These are phyloP conservation scores for Tapera naevia DNA, from an alignment of 2,797 vertebrate species.

Conservation along the genomic window DNA sequence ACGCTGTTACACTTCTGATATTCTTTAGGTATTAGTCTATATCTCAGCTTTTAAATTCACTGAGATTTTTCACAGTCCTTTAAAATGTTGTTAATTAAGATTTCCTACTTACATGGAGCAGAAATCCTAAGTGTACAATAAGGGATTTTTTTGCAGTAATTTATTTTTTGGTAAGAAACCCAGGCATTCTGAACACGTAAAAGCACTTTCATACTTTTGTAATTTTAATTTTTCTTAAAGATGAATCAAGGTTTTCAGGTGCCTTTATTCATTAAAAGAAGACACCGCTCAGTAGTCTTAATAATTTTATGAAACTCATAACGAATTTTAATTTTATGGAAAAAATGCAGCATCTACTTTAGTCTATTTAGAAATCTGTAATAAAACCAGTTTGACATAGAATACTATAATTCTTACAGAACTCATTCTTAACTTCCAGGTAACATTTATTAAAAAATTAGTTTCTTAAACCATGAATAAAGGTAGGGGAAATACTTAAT, in stretches of 20 bases:
- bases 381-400: neutral
- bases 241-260: neutral
- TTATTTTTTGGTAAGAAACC: neutral
- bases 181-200: neutral
- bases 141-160: no score
- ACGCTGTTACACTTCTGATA: neutral
- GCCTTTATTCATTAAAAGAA: neutral
- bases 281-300: neutral
- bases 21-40: neutral
- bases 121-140: neutral
- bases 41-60: neutral
- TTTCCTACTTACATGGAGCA: fast-evolving
- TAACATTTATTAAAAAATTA: neutral
- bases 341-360: neutral
- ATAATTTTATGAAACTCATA: neutral
- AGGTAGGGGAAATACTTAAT: neutral
- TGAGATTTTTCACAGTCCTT: neutral
- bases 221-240: neutral
- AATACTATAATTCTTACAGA: neutral
- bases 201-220: neutral
- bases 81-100: neutral
- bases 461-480: neutral
- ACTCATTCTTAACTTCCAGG: neutral
- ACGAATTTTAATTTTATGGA: neutral
- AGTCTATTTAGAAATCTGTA: neutral